phyloP scores from a whole-genome alignment of 2,113 vertebrate genomes.

The Oreochromis spilurus region DNA sequence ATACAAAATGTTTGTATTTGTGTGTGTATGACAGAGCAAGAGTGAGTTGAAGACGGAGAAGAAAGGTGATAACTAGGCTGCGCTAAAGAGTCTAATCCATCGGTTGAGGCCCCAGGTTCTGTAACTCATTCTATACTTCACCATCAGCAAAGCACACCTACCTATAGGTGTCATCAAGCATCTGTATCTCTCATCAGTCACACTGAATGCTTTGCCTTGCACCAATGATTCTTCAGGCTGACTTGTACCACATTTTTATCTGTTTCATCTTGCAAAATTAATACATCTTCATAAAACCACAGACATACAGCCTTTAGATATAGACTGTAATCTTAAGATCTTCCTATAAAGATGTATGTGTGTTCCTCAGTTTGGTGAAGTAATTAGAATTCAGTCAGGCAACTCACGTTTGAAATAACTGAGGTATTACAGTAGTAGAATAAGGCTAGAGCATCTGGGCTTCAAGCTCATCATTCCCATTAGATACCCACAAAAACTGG shows the following conservation, averaged over 20 bases:
- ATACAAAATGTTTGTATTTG: not conserved
- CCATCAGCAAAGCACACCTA: not conserved
- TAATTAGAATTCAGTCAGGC: not conserved
- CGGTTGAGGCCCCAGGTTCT: slow-evolving; percentile 74
- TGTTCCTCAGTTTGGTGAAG: not conserved
- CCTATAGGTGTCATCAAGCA: not conserved
- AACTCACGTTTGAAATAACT: not conserved
- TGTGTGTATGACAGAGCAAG: not conserved
- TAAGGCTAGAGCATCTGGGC: not conserved
- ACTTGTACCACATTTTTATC: not conserved
- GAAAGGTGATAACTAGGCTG: not conserved
- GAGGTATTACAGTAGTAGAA: not conserved
- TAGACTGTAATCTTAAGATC: not conserved
- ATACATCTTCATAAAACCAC: not conserved
- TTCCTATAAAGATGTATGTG: not conserved
- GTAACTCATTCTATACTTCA: not conserved
- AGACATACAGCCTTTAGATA: not conserved
- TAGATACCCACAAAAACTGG: not conserved
- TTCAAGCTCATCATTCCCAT: not conserved
- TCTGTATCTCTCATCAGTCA: not conserved
- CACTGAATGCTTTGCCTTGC: not conserved
- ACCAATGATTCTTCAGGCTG: not conserved
- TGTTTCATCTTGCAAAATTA: not conserved
- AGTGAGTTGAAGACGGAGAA: slow-evolving; percentile 67
- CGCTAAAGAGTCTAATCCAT: slow-evolving; percentile 76